Evolutionary conservation across 37 sponge, comb jelly and placozoan species (phyloP), one percentile per base, ranked within the genome.

Genomic region (Amphimedon queenslandica): DNA sequence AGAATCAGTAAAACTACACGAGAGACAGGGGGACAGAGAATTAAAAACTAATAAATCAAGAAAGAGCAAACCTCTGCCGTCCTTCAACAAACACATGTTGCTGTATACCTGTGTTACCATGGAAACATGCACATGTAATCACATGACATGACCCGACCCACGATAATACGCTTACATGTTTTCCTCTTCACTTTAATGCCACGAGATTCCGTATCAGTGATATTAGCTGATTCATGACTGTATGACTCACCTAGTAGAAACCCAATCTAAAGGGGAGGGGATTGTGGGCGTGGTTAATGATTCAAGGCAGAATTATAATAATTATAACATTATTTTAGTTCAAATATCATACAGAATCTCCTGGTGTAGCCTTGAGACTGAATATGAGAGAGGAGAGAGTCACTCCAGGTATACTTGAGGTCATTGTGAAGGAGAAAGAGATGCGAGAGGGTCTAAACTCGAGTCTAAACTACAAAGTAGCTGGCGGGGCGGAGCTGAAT

Each of bases 351-450:
- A 86, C 87, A 1, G 84, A 66, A 55, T 89, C 90, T 71, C 77
- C 83, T 23, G 58, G 61, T 24, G 63, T 63, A 55, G 79, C 79
- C 69, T 89, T 83, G 6, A 89, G 64, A 53, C 83, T 68, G 63
- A 83, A 89, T 3, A 82, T 55, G 2, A 89, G 81, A 24, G 77
- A 76, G 18, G 84, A 70, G 24, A 89, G 76, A 53, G 72, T 31
- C 6, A 58, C 27, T 18, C 90, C 90, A 39, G 71, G 57, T 27
- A 75, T 57, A 21, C 27, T 27, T 6, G 75, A 60, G 40, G 43
- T 30, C 63, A 73, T 60, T 60, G 28, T 60, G 21, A 11, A 25
- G 53, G 8, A 47, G 13, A 47, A 47, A 47, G 13, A 47, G 13
- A 47, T 47, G 13, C 8, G 13, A 47, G 53, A 18, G 13, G 13